These are phyloP conservation scores for Grammomys surdaster DNA, from an alignment of 2,113 vertebrate species.

Conservation along the genomic window DNA sequence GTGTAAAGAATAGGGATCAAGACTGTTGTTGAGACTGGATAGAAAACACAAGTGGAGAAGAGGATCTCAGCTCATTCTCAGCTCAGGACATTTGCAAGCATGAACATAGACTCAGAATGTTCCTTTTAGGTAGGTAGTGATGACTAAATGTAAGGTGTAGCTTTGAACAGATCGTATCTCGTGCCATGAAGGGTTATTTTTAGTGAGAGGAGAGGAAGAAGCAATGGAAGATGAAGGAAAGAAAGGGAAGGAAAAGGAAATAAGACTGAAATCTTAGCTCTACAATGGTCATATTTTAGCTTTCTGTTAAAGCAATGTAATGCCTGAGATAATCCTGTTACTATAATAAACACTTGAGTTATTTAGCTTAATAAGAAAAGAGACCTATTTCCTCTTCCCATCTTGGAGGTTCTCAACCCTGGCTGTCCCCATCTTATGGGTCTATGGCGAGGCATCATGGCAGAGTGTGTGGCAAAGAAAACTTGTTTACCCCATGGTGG, in stretches of 20 bases:
- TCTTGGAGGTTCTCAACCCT: no score
- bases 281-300: no score
- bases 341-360: not conserved
- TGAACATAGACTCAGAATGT: not conserved
- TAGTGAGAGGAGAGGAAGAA: not conserved
- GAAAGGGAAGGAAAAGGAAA: not conserved
- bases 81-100: not conserved
- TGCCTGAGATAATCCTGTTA: not conserved
- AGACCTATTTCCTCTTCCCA: not conserved
- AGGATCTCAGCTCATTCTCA: not conserved
- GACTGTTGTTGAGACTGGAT: not conserved
- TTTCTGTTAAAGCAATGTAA: not conserved
- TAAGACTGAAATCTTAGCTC: no score
- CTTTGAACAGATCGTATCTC: not conserved
- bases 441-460: no score
- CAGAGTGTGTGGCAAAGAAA: not conserved
- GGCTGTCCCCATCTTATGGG: rapidly evolving
- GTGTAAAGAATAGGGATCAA: not conserved
- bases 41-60: not conserved
- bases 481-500: not conserved
- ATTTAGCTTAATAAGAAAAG: not conserved
- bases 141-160: not conserved
- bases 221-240: no score
- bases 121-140: not conserved
- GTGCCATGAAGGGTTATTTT: not conserved